Conservation (phyloP, 2,888 invertebrate genomes). For the Chalcosyrphus nemorum region DNA sequence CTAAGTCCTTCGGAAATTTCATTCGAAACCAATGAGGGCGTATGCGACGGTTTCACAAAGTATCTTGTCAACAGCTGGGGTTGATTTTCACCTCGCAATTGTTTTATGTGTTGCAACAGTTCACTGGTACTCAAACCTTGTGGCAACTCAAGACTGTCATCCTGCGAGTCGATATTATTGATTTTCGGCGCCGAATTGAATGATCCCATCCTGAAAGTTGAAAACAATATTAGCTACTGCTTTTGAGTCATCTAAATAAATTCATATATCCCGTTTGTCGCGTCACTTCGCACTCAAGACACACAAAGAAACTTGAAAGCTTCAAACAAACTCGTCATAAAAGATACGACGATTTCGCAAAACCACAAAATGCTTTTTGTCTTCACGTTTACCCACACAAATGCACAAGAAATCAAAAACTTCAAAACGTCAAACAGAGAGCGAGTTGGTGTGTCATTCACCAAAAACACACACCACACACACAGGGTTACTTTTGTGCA, state of each 20-base stretch:
- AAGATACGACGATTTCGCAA: background rate
- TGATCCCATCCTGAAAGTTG: slow-evolving; percentile 87
- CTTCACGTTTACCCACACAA: no score
- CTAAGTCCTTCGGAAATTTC: slow-evolving; percentile 80
- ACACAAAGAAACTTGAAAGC: slow-evolving; percentile 25
- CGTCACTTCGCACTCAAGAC: slow-evolving; percentile 1
- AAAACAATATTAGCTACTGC: slow-evolving; percentile 44
- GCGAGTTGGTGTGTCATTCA: background rate
- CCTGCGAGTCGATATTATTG: slow-evolving; percentile 85
- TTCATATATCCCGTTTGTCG: background rate
- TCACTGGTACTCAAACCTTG: slow-evolving; percentile 82
- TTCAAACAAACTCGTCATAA: slow-evolving; percentile 16
- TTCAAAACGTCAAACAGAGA: slow-evolving; percentile 12
- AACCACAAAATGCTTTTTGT: slow-evolving; percentile 1
- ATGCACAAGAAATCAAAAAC: background rate
- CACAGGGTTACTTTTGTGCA: no score
- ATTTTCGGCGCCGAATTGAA: slow-evolving; percentile 87
- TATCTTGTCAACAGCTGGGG: slow-evolving; percentile 82
- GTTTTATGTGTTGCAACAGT: slow-evolving; percentile 83
- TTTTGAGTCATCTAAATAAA: slow-evolving; percentile 13
- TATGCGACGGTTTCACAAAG: slow-evolving; percentile 77
- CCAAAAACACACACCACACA: background rate
- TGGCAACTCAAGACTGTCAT: slow-evolving; percentile 83
- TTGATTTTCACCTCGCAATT: slow-evolving; percentile 81
- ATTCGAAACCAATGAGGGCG: slow-evolving; percentile 74